phyloP scores from a whole-genome alignment of 2,797 vertebrate species.

The Crotalus adamanteus region DNA sequence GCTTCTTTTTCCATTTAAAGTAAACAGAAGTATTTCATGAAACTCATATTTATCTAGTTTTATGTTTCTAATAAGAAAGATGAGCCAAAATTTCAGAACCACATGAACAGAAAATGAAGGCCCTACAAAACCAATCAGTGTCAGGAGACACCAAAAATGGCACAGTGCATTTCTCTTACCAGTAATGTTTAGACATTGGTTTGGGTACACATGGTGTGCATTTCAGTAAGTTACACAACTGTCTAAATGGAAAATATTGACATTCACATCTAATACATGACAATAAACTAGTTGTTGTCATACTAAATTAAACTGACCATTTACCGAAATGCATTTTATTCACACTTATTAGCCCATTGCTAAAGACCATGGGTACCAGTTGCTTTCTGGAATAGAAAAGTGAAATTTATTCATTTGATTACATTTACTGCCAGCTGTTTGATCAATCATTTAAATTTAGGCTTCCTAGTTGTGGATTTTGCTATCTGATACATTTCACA shows the following conservation, averaged over 20 bases:
- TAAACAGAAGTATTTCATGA: background rate
- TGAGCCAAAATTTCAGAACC: constrained; percentile 32
- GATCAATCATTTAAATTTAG: background rate
- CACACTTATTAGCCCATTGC: background rate
- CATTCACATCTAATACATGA: background rate
- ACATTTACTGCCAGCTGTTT: constrained; percentile 7
- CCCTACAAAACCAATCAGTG: constrained; percentile 15
- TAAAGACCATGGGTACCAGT: background rate
- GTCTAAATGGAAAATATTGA: background rate
- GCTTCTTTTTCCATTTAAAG: background rate
- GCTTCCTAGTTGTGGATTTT: constrained; percentile 30
- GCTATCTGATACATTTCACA: background rate
- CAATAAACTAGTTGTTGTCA: background rate
- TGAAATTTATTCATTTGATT: background rate
- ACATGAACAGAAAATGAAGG: background rate
- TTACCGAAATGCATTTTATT: background rate
- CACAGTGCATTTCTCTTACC: background rate
- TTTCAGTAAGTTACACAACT: constrained; percentile 14
- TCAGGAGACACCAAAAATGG: background rate
- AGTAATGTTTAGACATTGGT: background rate
- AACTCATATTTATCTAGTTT: constrained; percentile 6
- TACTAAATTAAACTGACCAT: background rate
- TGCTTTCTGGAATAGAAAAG: background rate
- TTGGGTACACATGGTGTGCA: background rate
- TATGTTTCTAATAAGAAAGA: constrained; percentile 40